Base-by-base conservation (phyloP, 2,888 invertebrate genomes). In the Tetanocera ferruginea region DNA sequence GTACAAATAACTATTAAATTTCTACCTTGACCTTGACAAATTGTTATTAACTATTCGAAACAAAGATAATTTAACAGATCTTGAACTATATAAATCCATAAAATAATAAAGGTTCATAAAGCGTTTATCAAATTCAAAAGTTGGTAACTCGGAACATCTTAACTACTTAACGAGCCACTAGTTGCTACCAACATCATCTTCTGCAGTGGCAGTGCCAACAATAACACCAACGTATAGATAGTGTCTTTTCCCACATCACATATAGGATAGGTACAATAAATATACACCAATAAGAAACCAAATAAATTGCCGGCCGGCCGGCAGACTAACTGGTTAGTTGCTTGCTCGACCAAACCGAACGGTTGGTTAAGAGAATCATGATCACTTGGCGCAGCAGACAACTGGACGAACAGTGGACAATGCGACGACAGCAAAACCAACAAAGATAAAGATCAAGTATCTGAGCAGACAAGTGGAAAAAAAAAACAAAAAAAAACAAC, bases 81-180 rank as follows among this genome's bases (percentile, higher is more conserved):
- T n/a, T n/a, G n/a, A n/a, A n/a, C 14, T 60, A 6, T 25, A 9
- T 25, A 11, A 5, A 28, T 5, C 4, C 28, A 28, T 60, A 60
- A 60, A 60, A 60, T 37, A 57, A 57, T 19, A 55, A 55, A 19
- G 11, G 25, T 23, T 60, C 17, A 60, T 23, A 9, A 55, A 60
- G 25, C 25, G 25, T 28, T 28, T 60, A 28, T 19, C 43, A 69
- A 8, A 49, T 66, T 34, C 66, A 67, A 67, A 37, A 31, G 67
- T 67, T 67, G 67, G 23, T 43, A 43, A 71, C 34, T 60, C 72
- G 60, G 37, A 55, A n/a, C 14, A 43, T 66, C 55, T 55, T 52
- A 74, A 80, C 78, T 77, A 80, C 78, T 80, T 80, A 80, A 78
- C 80, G 77, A 77, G 78, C 78, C 80, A 78, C 77, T 77, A 76